These are phyloP conservation scores for Horisme vitalbata DNA, from an alignment of 2,888 invertebrate species.

Conservation along the genomic window DNA sequence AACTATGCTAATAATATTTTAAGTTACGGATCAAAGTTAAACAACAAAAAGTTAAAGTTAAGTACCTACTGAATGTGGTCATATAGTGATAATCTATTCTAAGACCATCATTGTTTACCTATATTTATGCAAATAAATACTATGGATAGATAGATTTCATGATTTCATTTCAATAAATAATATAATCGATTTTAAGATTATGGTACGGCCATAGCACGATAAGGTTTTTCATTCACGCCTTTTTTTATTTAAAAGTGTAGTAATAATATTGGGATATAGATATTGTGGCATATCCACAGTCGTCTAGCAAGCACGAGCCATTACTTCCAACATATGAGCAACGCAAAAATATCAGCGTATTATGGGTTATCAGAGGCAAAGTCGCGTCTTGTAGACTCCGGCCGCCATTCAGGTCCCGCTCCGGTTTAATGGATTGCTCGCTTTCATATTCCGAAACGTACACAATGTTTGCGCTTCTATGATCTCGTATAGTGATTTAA, in stretches of 20 bases:
- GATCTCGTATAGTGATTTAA: constrained; percentile 70
- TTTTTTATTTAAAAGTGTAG: no score
- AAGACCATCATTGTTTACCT: no score
- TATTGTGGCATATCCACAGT: constrained; percentile 46
- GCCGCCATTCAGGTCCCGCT: constrained; percentile 68
- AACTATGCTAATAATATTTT: no score
- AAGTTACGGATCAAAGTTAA: no score
- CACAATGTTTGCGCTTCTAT: constrained; percentile 71
- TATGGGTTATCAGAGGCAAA: constrained; percentile 79
- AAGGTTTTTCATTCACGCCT: neutral
- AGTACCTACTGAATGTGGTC: no score
- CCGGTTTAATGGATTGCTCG: constrained; percentile 78
- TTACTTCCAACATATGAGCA: constrained; percentile 83
- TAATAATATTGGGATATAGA: no score
- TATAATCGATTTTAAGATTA: neutral
- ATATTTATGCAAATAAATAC: no score
- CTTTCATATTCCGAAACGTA: constrained; percentile 76
- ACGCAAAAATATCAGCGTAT: constrained; percentile 82
- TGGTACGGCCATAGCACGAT: no score
- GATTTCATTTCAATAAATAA: neutral
- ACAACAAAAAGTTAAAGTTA: no score
- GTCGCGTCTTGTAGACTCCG: constrained; percentile 69
- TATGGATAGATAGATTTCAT: no score
- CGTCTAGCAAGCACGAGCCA: constrained; percentile 62
- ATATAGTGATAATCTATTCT: no score